Evolutionary conservation across 2,113 vertebrate species (phyloP).

Genomic region (Paedocypris sp.): DNA sequence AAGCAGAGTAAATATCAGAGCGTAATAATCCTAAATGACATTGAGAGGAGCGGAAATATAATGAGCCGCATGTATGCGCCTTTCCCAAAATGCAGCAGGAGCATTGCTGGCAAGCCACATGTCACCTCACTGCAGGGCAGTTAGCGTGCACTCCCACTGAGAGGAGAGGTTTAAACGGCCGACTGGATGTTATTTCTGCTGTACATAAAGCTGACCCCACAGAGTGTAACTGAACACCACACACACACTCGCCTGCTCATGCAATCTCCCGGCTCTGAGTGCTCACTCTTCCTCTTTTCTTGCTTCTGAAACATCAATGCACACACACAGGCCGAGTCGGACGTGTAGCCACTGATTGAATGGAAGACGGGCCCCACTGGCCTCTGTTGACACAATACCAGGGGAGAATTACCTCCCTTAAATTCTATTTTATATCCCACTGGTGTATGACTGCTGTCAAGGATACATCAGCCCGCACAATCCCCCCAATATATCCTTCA

Average conservation of each 20-base stretch:
- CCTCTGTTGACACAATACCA: conserved; percentile 32
- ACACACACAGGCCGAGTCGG: neutral
- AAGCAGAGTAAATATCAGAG: conserved; percentile 25
- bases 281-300: conserved; percentile 18
- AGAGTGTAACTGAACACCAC: conserved; percentile 21
- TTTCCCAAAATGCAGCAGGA: conserved; percentile 11
- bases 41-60: conserved; percentile 27
- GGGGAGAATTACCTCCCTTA: conserved; percentile 28
- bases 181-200: conserved; percentile 36
- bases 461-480: conserved; percentile 19
- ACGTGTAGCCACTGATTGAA: conserved; percentile 26
- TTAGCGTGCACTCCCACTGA: conserved; percentile 34
- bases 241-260: neutral
- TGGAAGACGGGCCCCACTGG: conserved; percentile 20
- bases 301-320: conserved; percentile 31
- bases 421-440: conserved; percentile 36
- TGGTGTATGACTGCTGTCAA: conserved; percentile 33
- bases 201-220: conserved; percentile 34
- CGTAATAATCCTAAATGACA: conserved; percentile 34
- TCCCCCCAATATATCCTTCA: neutral
- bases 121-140: conserved; percentile 31
- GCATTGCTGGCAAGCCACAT: conserved; percentile 16
- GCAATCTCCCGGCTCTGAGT: conserved; percentile 18
- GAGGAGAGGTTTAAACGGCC: conserved; percentile 29
- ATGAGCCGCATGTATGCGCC: conserved; percentile 19